phyloP scores from a whole-genome alignment of 1,140 invertebrate species.

The Meteorus sp. region DNA sequence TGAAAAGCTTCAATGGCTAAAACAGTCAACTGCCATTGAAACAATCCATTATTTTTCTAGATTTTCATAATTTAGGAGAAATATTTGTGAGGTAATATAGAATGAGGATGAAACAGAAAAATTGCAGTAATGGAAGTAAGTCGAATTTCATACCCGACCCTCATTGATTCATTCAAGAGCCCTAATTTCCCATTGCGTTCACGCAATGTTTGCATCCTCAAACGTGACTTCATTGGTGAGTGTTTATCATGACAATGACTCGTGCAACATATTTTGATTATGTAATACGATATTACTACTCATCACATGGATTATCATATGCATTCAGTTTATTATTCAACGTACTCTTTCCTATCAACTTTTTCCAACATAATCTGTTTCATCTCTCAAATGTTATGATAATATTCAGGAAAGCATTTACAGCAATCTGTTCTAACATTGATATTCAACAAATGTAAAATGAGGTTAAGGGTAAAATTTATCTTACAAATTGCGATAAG shows the following conservation, averaged over 20 bases:
- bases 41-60: background rate
- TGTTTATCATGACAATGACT: slow-evolving; percentile 6
- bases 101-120: background rate
- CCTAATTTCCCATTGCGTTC: slow-evolving; percentile 24
- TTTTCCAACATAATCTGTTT: background rate
- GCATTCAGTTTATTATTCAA: background rate
- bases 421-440: background rate
- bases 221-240: slow-evolving; percentile 15
- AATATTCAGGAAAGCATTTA: background rate
- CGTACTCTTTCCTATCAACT: slow-evolving; percentile 1
- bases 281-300: slow-evolving; percentile 15
- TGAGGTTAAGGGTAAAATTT: slow-evolving; percentile 16
- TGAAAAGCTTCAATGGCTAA: slow-evolving; percentile 41
- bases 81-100: background rate
- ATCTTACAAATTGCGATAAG: slow-evolving; percentile 20
- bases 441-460: background rate
- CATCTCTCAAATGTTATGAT: too few relatives aligned
- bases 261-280: slow-evolving; percentile 22
- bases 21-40: slow-evolving; percentile 24
- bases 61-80: background rate
- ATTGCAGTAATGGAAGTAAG: background rate
- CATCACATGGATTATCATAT: background rate
- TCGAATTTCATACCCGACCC: slow-evolving; percentile 8
- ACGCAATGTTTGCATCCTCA: slow-evolving; percentile 21
- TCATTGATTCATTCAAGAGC: background rate